Conservation (phyloP, 1,140 invertebrate genomes). For the Pseudoatta argentina region DNA sequence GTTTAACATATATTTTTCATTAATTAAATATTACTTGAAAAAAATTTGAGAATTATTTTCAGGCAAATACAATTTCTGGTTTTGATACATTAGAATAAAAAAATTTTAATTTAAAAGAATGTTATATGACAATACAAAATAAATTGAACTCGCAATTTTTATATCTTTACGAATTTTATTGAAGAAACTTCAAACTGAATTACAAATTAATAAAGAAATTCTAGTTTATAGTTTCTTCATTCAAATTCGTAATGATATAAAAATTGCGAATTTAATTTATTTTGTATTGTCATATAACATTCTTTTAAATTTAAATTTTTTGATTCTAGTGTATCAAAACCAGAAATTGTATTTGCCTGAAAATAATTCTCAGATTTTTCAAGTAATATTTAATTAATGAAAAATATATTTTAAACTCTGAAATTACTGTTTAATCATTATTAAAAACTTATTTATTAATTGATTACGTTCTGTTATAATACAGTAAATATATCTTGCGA, state of each 20-base stretch:
- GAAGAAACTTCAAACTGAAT: not conserved
- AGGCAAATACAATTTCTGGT: not conserved
- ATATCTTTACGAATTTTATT: not conserved
- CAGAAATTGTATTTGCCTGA: not conserved
- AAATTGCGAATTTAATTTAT: not conserved
- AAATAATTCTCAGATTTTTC: not conserved
- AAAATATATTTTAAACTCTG: too few relatives aligned
- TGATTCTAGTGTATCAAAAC: not conserved
- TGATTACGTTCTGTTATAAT: not conserved
- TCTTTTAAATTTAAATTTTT: not conserved
- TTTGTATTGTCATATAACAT: not conserved
- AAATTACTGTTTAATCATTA: too few relatives aligned
- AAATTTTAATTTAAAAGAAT: not conserved
- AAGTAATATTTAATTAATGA: not conserved
- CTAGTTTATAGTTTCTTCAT: not conserved
- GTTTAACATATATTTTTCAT: too few relatives aligned
- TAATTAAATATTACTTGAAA: not conserved
- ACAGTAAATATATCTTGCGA: not conserved
- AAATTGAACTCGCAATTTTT: not conserved
- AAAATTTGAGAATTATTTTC: not conserved
- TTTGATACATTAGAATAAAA: not conserved
- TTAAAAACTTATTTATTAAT: not conserved
- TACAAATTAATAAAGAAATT: too few relatives aligned
- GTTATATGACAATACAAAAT: not conserved
- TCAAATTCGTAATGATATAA: not conserved